A percentile compares a stretch with the other conserved stretches of the same genome.
These are phyloP conservation scores for Drosophila hamatofila DNA, from an alignment of 2,888 invertebrate species.

Conservation along the genomic window DNA sequence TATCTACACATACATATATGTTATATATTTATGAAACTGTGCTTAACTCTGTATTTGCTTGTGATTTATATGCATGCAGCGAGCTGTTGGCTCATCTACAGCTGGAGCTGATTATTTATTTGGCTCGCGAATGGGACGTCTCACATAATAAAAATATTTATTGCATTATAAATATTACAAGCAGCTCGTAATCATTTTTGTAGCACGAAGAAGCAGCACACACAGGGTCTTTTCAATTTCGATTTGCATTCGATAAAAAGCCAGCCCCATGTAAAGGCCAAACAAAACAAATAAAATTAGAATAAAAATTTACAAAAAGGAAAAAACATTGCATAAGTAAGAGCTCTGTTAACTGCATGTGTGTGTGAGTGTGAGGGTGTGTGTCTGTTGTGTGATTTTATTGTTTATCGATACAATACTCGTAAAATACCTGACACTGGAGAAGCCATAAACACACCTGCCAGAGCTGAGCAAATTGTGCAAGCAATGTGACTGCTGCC, in stretches of 20 bases:
- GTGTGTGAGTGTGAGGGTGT: background rate
- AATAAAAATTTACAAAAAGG: constrained; percentile 62
- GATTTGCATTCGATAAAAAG: constrained; percentile 71
- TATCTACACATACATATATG: background rate
- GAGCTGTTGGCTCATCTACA: constrained; percentile 21
- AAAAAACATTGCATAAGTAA: constrained; percentile 9
- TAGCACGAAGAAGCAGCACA: constrained; percentile 14
- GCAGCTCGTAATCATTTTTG: constrained; percentile 64
- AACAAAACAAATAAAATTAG: constrained; percentile 73
- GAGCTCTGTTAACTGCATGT: background rate
- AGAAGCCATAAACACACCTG: constrained; percentile 41
- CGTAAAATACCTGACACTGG: constrained; percentile 70
- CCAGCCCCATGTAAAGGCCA: constrained; percentile 33
- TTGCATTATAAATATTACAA: constrained; percentile 76
- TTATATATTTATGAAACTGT: constrained; percentile 11
- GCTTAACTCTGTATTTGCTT: constrained; percentile 28
- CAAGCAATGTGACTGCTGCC: background rate
- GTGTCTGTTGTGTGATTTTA: constrained; percentile 58
- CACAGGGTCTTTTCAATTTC: constrained; percentile 67
- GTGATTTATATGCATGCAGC: constrained; percentile 63
- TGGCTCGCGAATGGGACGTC: constrained; percentile 53
- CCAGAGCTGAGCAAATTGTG: constrained; percentile 34
- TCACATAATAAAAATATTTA: constrained; percentile 79
- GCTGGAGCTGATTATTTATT: constrained; percentile 63
- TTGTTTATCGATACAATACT: constrained; percentile 75